Base-by-base conservation (phyloP, 2,113 vertebrate species). In the Capreolus pygargus region DNA sequence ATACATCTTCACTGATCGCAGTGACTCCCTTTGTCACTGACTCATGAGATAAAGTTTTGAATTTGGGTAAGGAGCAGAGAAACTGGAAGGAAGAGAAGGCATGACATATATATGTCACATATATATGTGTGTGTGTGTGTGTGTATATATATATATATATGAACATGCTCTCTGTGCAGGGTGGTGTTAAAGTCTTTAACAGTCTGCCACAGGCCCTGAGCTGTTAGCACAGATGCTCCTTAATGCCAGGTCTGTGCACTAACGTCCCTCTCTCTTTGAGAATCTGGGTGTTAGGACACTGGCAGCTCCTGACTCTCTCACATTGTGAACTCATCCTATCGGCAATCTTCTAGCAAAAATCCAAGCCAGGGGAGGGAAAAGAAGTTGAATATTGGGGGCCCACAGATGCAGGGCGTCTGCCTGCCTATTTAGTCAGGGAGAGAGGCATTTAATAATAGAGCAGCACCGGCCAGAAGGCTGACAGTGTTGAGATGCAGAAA, bases 1-100 rank as follows among this genome's bases (percentile, higher is more conserved):
- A 89, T 14, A 14, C 4, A 67, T 19, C 76, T 97, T 95, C 64
- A 86, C 58, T 1, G 0, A 57, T 94, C 70, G 54, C 43, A 27
- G 70, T 89, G 93, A 97, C 54, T 97, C 58, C 50, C 33, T 93
- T 58, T 78, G 88, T 45, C 76, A 70, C 36, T 95, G 92, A 93
- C 58, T 95, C 61, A 54, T 88, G 60, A 94, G 55, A 43, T 7
- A 54, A 43, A 87, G 55, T 60, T 76, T 96, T 87, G 60, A 17
- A 47, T 50, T 76, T 9, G 16, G 2, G 15, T 45, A 52, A 54
- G 67, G 76, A 91, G 50, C 10, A 88, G 90, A 96, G 70, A 84
- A 84, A 94, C 9, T 7, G 47, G 50, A 52, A 39, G 13, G 23
- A 33, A 60, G n/a, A 57, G 45, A 70, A 61, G n/a, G 33, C 45